Base-by-base conservation (phyloP, 2,797 vertebrate genomes). In the Pampus argenteus region DNA sequence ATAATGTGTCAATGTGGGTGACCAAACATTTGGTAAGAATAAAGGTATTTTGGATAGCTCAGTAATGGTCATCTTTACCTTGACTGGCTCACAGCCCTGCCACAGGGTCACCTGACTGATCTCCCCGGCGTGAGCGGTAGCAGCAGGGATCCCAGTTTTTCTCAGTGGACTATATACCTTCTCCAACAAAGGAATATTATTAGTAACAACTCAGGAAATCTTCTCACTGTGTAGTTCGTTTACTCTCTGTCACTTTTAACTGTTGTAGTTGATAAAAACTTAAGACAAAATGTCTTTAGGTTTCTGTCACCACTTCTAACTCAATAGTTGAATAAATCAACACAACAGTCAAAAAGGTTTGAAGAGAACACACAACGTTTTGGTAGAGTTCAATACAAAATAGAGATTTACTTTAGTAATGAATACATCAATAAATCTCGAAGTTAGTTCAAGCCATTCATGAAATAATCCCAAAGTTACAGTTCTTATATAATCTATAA, bases 91-190 rank as follows among this genome's bases (percentile, higher is more conserved):
- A 40, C 75, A 42, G 56, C 83, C 73, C 47, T 79, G 71, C 87
- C 81, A 88, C 75, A 84, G 67, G 5, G 60, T 89, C 71, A 79
- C 89, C 45, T 89, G 86, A 68, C 60, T 80, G 31, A 86, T 58
- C 20, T 88, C 84, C 2, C 64, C 65, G 5, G 77, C 22, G 6
- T 67, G 66, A 78, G 79, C 22, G 29, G 74, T 59, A 26, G 78
- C 74, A 76, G 88, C 65, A 55, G 83, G 79, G 23, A 86, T 56
- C 67, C 22, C 76, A 18, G 78, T 56, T 49, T 77, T 91, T 72
- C 68, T 82, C 0, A 71, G 23, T 44, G 81, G 50, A 13, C 50
- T 68, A 13, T 79, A 80, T 18, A 69, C 65, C 81, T 89, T 88
- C 15, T 73, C 29, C 52, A 13, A 58, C 48, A 79, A 20, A 49